Percentiles rank a stretch among this genome's conserved stretches.
Conservation (phyloP, 2,797 vertebrate species). For the Bufotes viridis region DNA sequence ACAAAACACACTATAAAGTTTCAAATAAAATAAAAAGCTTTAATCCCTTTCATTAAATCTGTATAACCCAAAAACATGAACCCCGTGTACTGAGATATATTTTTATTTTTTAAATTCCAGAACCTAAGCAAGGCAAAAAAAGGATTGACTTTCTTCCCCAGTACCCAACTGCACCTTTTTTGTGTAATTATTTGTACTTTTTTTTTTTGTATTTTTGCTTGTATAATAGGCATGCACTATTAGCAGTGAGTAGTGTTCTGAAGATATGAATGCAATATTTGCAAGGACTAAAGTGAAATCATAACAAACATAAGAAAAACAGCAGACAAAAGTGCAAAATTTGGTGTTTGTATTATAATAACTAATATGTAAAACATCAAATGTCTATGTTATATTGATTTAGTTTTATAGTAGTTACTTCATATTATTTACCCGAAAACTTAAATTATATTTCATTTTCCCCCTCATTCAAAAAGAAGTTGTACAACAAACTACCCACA, state of each 20-base stretch:
- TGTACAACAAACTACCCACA: background rate
- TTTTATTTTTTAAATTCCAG: constrained; percentile 25
- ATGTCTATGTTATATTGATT: background rate
- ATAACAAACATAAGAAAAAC: constrained; percentile 9
- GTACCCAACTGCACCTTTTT: constrained; percentile 47
- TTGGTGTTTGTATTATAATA: background rate
- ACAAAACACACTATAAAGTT: constrained; percentile 76
- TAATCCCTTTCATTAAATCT: constrained; percentile 68
- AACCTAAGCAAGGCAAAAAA: constrained; percentile 27
- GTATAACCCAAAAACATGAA: constrained; percentile 65
- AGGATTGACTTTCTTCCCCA: constrained; percentile 28
- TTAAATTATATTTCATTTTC: background rate
- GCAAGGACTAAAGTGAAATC: constrained; percentile 38
- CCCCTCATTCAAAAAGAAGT: background rate
- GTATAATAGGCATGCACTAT: constrained; percentile 62
- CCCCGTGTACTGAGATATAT: constrained; percentile 37
- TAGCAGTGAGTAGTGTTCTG: background rate
- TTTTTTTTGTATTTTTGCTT: constrained; percentile 63
- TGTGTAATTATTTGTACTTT: constrained; percentile 51
- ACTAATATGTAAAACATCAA: background rate
- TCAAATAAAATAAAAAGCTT: constrained; percentile 74
- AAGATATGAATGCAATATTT: constrained; percentile 1
- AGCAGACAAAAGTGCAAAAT: constrained; percentile 28
- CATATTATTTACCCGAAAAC: background rate
- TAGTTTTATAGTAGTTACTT: constrained; percentile 13